phyloP scores from a whole-genome alignment of 1,140 invertebrate genomes.

The Papilio polytes region DNA sequence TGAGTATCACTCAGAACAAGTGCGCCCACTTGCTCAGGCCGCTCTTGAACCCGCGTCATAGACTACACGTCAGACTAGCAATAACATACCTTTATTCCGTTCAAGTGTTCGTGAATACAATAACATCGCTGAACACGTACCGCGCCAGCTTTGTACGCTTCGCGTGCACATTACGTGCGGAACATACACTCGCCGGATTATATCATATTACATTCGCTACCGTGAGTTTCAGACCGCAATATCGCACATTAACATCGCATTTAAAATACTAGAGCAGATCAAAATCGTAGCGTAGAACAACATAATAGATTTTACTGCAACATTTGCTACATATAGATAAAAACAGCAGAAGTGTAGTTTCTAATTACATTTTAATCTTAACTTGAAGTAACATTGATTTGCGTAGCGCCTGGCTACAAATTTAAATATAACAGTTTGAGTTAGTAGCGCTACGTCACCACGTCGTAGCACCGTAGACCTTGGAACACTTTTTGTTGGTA shows the following conservation, averaged over 20 bases:
- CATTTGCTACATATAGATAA: background rate
- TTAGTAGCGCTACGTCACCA: background rate
- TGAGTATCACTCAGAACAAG: conserved; percentile 34
- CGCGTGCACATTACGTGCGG: conserved; percentile 30
- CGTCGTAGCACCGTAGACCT: background rate
- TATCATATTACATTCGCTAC: conserved; percentile 36
- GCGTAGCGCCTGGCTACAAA: background rate
- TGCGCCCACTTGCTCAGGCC: conserved; percentile 34
- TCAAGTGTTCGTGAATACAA: conserved; percentile 40
- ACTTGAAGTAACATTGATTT: background rate
- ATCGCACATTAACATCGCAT: conserved; percentile 18
- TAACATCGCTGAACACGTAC: conserved; percentile 38
- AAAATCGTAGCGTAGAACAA: background rate
- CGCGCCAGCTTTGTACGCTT: conserved; percentile 35
- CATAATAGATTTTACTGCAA: background rate
- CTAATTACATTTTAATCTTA: background rate
- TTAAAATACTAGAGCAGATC: conserved; percentile 1
- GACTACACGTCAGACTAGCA: conserved; percentile 40
- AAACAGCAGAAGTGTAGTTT: background rate
- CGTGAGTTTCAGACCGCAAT: conserved; percentile 15
- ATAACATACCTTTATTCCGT: conserved; percentile 41
- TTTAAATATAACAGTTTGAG: background rate
- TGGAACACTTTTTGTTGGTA: background rate
- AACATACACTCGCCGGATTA: conserved; percentile 33
- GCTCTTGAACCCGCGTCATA: conserved; percentile 45